Evolutionary conservation across 2,797 vertebrate species (phyloP).

Genomic region (Gymnodraco acuticeps): DNA sequence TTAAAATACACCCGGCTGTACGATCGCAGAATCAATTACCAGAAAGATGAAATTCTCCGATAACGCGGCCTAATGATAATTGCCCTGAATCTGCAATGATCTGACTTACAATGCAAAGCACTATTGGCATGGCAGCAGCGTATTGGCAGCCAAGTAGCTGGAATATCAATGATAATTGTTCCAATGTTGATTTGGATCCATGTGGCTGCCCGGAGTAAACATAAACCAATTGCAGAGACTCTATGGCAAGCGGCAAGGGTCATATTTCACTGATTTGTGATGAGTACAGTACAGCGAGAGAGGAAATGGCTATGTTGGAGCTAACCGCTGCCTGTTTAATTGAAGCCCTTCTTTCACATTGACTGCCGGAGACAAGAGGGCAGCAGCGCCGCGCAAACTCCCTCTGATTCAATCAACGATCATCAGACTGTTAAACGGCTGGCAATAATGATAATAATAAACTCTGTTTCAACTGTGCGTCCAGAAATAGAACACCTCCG

Average conservation of each 20-base stretch:
- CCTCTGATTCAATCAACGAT: slow-evolving; percentile 62
- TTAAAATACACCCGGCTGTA: slow-evolving; percentile 54
- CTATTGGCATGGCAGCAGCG: slow-evolving; percentile 65
- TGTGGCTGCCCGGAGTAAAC: slow-evolving; percentile 66
- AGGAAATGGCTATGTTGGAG: slow-evolving; percentile 52
- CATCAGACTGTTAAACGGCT: slow-evolving; percentile 59
- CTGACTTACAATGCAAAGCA: slow-evolving; percentile 73
- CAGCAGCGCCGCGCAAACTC: slow-evolving; percentile 41
- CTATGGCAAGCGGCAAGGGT: slow-evolving; percentile 48
- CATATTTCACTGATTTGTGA: slow-evolving; percentile 63
- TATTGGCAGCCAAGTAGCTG: slow-evolving; percentile 71
- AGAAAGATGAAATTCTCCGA: slow-evolving; percentile 79
- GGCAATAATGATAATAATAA: slow-evolving; percentile 46
- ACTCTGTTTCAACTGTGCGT: slow-evolving; percentile 43
- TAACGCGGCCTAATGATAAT: slow-evolving; percentile 77
- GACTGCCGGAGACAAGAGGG: slow-evolving; percentile 50
- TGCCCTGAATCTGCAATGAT: slow-evolving; percentile 70
- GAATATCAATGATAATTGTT: slow-evolving; percentile 81
- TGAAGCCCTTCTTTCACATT: slow-evolving; percentile 52
- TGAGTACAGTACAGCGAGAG: slow-evolving; percentile 39
- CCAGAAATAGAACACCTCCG: slow-evolving; percentile 43
- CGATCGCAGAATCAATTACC: slow-evolving; percentile 79
- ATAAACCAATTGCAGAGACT: slow-evolving; percentile 60
- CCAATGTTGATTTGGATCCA: slow-evolving; percentile 71
- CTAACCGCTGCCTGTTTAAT: slow-evolving; percentile 63